Evolutionary conservation across 1,140 invertebrate genomes (phyloP).

Genomic region (Drosophila parvula): DNA sequence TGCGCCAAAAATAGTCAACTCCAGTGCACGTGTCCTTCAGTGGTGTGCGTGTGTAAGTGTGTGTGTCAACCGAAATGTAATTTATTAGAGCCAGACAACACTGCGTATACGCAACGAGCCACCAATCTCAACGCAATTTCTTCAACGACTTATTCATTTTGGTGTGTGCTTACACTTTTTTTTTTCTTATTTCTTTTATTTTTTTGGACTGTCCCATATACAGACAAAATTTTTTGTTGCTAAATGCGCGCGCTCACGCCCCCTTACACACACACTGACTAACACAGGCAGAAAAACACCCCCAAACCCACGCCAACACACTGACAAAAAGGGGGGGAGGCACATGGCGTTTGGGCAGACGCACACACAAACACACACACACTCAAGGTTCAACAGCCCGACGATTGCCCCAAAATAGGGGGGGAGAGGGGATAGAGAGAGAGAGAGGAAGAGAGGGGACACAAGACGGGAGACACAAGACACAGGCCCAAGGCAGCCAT

Average conservation of each 20-base stretch:
- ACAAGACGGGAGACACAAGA: conserved; percentile 12
- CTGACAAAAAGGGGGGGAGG: conserved; percentile 24
- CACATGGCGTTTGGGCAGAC: conserved; percentile 44
- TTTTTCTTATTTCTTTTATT: conserved; percentile 8
- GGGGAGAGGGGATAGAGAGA: neutral
- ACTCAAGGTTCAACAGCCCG: conserved; percentile 81
- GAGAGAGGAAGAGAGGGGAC: conserved; percentile 9
- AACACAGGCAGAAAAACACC: conserved; percentile 13
- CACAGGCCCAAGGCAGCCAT: conserved; percentile 68
- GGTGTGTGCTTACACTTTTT: conserved; percentile 10
- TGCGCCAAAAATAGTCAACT: conserved; percentile 11
- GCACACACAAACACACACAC: conserved; percentile 63
- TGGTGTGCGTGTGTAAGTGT: conserved; percentile 6
- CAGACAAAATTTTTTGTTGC: conserved; percentile 71
- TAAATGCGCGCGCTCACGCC: conserved; percentile 76
- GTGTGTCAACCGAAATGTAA: conserved; percentile 30
- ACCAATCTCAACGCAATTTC: conserved; percentile 32
- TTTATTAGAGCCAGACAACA: conserved; percentile 64
- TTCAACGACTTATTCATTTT: conserved; percentile 43
- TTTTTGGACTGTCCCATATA: conserved; percentile 61
- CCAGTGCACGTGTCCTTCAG: conserved; percentile 33
- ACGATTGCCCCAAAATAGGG: conserved; percentile 64
- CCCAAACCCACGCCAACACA: conserved; percentile 13
- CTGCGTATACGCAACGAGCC: conserved; percentile 63
- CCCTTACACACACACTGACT: conserved; percentile 20